Evolutionary conservation across 2,797 vertebrate genomes (phyloP).

Genomic region (Alauda arvensis): DNA sequence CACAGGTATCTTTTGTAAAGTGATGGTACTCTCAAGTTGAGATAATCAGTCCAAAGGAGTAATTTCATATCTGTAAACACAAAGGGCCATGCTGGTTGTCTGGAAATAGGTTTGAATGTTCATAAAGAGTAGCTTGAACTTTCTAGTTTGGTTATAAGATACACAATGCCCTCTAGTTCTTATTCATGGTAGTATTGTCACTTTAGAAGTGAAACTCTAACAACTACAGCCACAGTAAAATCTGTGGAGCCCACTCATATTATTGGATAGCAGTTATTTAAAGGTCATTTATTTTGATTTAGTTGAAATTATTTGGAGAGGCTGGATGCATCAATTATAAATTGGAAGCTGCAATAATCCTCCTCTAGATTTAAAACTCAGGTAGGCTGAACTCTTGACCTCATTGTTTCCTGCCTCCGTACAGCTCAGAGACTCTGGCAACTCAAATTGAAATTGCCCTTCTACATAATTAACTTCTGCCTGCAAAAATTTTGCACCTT

Average conservation of each 20-base stretch:
- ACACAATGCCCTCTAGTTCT: slow-evolving; percentile 68
- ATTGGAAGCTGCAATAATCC: neutral
- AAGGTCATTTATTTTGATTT: slow-evolving; percentile 46
- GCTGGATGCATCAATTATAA: slow-evolving; percentile 38
- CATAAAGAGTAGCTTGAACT: neutral
- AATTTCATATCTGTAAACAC: slow-evolving; percentile 38
- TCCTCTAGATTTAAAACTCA: slow-evolving; percentile 37
- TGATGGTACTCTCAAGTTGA: neutral
- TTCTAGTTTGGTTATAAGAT: slow-evolving; percentile 28
- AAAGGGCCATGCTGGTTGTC: slow-evolving; percentile 28
- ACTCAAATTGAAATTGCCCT: slow-evolving; percentile 51
- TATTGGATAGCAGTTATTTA: slow-evolving; percentile 42
- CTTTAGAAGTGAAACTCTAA: slow-evolving; percentile 12
- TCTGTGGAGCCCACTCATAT: neutral
- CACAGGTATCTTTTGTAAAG: neutral
- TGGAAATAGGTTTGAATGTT: slow-evolving; percentile 26
- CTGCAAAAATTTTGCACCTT: slow-evolving; percentile 42
- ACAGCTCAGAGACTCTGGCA: neutral
- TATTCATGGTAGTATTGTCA: slow-evolving; percentile 45
- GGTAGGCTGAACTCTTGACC: slow-evolving; percentile 22
- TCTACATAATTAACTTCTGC: slow-evolving; percentile 56
- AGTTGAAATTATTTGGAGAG: slow-evolving; percentile 15
- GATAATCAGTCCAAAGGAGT: slow-evolving; percentile 38
- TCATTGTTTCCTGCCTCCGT: neutral
- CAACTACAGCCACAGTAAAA: slow-evolving; percentile 14